These are phyloP conservation scores for Eurystomus gularis DNA, from an alignment of 2,113 vertebrate species.

Conservation along the genomic window DNA sequence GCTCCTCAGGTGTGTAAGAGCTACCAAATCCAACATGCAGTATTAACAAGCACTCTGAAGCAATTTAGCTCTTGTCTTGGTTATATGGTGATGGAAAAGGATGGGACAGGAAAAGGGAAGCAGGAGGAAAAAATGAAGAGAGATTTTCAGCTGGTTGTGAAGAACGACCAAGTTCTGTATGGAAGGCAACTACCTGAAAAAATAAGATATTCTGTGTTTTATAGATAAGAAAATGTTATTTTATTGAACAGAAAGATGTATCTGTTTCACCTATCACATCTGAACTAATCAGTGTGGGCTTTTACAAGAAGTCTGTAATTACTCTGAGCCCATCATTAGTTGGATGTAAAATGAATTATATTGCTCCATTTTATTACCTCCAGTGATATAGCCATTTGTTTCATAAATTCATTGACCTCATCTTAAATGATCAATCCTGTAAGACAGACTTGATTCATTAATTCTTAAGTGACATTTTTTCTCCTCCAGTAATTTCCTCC, in stretches of 20 bases:
- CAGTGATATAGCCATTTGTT: slow-evolving; percentile 73
- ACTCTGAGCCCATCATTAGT: slow-evolving; percentile 68
- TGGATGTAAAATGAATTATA: slow-evolving; percentile 72
- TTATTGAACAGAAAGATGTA: slow-evolving; percentile 64
- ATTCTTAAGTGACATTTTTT: slow-evolving; percentile 75
- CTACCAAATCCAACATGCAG: background rate
- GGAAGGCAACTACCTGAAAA: background rate
- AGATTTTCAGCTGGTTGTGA: background rate
- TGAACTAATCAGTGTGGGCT: slow-evolving; percentile 73
- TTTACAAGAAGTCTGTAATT: slow-evolving; percentile 75
- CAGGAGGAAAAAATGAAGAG: background rate
- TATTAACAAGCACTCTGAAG: background rate
- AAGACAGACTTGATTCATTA: slow-evolving; percentile 76
- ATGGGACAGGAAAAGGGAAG: background rate
- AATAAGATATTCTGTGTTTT: slow-evolving; percentile 36
- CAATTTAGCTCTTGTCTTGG: background rate
- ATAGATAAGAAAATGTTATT: slow-evolving; percentile 67
- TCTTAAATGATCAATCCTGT: slow-evolving; percentile 73
- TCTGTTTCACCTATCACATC: slow-evolving; percentile 59
- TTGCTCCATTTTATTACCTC: slow-evolving; percentile 69
- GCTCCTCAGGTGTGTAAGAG: background rate
- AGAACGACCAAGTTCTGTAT: background rate
- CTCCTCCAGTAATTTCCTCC: slow-evolving; percentile 62
- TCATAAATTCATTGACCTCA: slow-evolving; percentile 81
- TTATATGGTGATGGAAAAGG: background rate